Evolutionary conservation across 1,140 invertebrate genomes (phyloP).

Genomic region (Macrosteles quadrilineatus): DNA sequence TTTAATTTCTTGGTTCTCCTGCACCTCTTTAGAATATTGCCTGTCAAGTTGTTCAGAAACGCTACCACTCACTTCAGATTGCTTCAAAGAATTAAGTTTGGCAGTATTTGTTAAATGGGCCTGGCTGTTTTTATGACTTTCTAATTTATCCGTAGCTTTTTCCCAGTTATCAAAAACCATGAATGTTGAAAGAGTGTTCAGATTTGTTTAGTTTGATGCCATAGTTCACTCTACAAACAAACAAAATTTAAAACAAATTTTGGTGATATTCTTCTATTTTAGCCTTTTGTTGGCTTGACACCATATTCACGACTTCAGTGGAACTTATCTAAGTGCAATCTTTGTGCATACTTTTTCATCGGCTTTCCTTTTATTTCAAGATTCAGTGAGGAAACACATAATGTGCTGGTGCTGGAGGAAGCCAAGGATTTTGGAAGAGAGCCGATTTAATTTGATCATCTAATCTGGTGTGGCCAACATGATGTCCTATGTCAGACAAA

Average conservation of each 20-base stretch:
- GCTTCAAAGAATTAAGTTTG: slow-evolving; percentile 8
- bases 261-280: too few relatives aligned
- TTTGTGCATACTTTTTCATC: too few relatives aligned
- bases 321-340: slow-evolving; percentile 8
- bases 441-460: not conserved
- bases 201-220: not conserved
- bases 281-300: too few relatives aligned
- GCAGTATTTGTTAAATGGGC: slow-evolving; percentile 2
- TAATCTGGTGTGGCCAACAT: not conserved
- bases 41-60: slow-evolving; percentile 3
- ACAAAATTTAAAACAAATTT: too few relatives aligned
- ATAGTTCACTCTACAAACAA: slow-evolving; percentile 13
- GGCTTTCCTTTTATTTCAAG: not conserved
- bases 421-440: not conserved
- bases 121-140: slow-evolving; percentile 14
- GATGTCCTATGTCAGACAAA: not conserved
- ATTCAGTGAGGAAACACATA: not conserved
- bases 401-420: not conserved
- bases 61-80: slow-evolving; percentile 10
- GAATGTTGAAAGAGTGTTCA: slow-evolving; percentile 2
- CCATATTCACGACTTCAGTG: not conserved
- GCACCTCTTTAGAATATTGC: not conserved
- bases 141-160: not conserved
- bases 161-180: slow-evolving; percentile 17
- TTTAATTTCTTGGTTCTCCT: slow-evolving; percentile 8